Conservation (phyloP, 2,113 vertebrate species). For the Oryzias curvinotus region DNA sequence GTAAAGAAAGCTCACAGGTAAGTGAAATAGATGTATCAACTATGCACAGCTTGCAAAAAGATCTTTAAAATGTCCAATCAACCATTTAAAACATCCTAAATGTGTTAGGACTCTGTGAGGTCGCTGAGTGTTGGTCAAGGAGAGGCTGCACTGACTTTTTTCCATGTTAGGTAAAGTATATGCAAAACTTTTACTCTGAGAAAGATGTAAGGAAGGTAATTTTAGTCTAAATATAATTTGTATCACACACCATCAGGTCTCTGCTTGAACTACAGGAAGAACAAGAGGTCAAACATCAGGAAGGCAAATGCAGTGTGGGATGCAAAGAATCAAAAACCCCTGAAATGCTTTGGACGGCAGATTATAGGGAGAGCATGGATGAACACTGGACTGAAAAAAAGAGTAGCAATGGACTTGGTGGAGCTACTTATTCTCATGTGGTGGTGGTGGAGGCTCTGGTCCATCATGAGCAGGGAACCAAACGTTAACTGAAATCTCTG, state of each 20-base stretch:
- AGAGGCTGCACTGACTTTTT: conserved; percentile 10
- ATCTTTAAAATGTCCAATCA: not conserved
- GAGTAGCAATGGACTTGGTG: conserved; percentile 9
- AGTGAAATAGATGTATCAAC: not conserved
- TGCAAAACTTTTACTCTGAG: not conserved
- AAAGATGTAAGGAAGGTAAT: not conserved
- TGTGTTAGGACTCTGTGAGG: conserved; percentile 23
- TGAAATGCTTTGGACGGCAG: conserved; percentile 10
- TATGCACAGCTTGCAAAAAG: not conserved
- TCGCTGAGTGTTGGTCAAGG: conserved; percentile 15
- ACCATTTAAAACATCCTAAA: conserved; percentile 9
- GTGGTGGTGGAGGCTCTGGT: conserved; percentile 64
- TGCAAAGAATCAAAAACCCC: conserved; percentile 6
- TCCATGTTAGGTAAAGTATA: conserved; percentile 30
- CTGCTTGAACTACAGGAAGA: conserved; percentile 23
- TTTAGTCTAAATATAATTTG: not conserved
- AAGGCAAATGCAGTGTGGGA: not conserved
- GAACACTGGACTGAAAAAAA: conserved; percentile 1
- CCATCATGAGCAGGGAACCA: conserved; percentile 34
- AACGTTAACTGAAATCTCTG: not conserved
- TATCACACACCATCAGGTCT: conserved; percentile 35
- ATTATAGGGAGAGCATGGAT: conserved; percentile 13
- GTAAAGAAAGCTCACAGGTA: conserved; percentile 48
- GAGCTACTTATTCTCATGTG: conserved; percentile 7
- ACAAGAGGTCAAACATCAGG: conserved; percentile 19